These are phyloP conservation scores for Esox niger DNA, from an alignment of 2,113 vertebrate genomes.

Conservation along the genomic window DNA sequence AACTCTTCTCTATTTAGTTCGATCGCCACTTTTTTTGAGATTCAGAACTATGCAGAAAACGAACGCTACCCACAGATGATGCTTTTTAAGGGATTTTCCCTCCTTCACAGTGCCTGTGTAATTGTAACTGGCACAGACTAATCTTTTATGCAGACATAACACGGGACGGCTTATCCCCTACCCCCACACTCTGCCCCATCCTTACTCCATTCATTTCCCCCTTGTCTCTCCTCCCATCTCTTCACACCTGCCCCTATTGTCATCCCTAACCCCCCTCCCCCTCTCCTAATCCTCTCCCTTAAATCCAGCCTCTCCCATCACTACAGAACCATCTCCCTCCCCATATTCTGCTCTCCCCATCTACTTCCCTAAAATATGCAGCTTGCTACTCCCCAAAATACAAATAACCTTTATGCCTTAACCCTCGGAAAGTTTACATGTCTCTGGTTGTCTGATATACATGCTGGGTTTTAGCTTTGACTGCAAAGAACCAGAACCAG, in stretches of 20 bases:
- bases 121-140: constrained; percentile 69
- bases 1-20: constrained; percentile 43
- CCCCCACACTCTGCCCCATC: constrained; percentile 31
- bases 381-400: constrained; percentile 22
- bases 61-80: constrained; percentile 44
- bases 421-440: constrained; percentile 37
- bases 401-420: not conserved
- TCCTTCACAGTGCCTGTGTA: constrained; percentile 20
- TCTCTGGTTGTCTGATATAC: constrained; percentile 23
- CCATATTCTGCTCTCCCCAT: no score
- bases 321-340: not conserved
- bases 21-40: constrained; percentile 46
- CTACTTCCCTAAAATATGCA: constrained; percentile 2
- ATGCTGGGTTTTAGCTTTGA: constrained; percentile 11
- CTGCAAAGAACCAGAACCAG: no score
- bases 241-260: constrained; percentile 60
- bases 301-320: not conserved
- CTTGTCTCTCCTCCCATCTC: constrained; percentile 57
- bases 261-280: constrained; percentile 36
- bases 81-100: constrained; percentile 49
- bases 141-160: constrained; percentile 53
- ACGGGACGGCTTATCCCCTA: constrained; percentile 60
- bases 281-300: constrained; percentile 11
- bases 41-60: constrained; percentile 38
- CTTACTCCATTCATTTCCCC: constrained; percentile 36